Conservation (phyloP, 2,888 invertebrate genomes). For the Uropetala carovei region DNA sequence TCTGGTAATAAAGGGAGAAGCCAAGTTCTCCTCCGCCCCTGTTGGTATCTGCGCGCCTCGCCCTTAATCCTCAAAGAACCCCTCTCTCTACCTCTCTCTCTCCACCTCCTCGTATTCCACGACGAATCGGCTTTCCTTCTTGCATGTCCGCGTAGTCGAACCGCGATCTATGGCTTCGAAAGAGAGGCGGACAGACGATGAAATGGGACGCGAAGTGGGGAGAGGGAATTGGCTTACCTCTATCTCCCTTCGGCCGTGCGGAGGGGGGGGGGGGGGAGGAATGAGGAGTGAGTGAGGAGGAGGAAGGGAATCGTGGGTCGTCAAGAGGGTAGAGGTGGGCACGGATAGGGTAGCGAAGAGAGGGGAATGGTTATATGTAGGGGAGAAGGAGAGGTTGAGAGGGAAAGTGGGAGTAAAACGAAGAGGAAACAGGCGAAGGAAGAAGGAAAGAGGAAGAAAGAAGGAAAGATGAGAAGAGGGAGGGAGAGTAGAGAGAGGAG, state of each 20-base stretch:
- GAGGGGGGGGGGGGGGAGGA: neutral
- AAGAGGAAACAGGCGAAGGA: neutral
- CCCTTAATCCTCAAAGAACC: slow-evolving; percentile 14
- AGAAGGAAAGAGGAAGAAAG: neutral
- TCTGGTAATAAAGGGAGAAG: slow-evolving; percentile 17
- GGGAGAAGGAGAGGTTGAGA: neutral
- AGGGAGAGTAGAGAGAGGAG: neutral
- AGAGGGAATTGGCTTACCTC: neutral
- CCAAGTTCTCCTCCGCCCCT: neutral
- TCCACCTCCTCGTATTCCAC: neutral
- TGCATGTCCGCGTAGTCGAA: neutral
- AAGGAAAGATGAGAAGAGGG: neutral
- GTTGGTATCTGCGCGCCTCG: neutral
- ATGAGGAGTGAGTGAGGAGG: neutral
- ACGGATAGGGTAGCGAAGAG: neutral
- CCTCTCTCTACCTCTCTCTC: neutral
- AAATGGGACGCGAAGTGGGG: neutral
- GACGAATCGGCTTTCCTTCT: slow-evolving; percentile 16
- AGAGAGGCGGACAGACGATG: neutral
- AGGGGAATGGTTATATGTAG: neutral
- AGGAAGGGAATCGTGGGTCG: neutral
- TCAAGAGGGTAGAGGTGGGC: neutral
- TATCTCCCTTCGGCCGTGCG: neutral
- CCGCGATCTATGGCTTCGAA: neutral
- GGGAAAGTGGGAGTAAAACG: neutral